Evolutionary conservation across 2,797 vertebrate genomes (phyloP).

Genomic region (Cephalopachus bancanus): DNA sequence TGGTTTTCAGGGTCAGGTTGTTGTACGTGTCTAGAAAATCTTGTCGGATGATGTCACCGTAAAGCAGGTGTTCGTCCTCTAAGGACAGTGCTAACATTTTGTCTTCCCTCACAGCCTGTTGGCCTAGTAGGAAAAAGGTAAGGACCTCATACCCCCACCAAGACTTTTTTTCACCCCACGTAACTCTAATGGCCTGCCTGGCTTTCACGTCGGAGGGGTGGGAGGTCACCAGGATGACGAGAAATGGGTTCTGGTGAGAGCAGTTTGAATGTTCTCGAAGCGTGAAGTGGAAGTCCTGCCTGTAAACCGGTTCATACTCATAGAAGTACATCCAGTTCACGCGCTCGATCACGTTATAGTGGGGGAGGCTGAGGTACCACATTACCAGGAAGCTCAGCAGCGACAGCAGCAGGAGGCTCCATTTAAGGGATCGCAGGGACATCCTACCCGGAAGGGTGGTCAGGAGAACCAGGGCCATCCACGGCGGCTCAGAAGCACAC

Average conservation of each 20-base stretch:
- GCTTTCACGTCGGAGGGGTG: slow-evolving; percentile 72
- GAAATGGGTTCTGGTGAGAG: slow-evolving; percentile 75
- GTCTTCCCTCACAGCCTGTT: not conserved
- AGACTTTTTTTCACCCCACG: slow-evolving; percentile 83
- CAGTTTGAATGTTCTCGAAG: slow-evolving; percentile 79
- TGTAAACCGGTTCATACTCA: slow-evolving; percentile 82
- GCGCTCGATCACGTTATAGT: not conserved
- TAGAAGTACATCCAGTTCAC: slow-evolving; percentile 86
- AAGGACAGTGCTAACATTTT: slow-evolving; percentile 63
- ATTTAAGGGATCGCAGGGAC: slow-evolving; percentile 62
- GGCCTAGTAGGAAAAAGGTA: slow-evolving; percentile 87
- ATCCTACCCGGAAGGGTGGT: slow-evolving; percentile 44
- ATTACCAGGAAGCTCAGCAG: slow-evolving; percentile 38
- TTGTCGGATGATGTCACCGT: slow-evolving; percentile 87
- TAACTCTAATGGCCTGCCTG: slow-evolving; percentile 87
- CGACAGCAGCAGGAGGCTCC: slow-evolving; percentile 81
- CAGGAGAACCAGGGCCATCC: slow-evolving; percentile 40
- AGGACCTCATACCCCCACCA: slow-evolving; percentile 86
- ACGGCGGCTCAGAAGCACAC: not conserved
- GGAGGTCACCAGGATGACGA: slow-evolving; percentile 88
- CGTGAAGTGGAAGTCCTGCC: slow-evolving; percentile 79
- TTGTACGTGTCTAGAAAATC: slow-evolving; percentile 86
- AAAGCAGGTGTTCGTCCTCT: slow-evolving; percentile 86
- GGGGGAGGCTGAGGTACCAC: slow-evolving; percentile 78
- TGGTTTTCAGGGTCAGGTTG: slow-evolving; percentile 89